A percentile compares a stretch with the other conserved stretches of the same genome.
Evolutionary conservation across 2,888 invertebrate genomes (phyloP).

Genomic region (Leptinotarsa juncta): DNA sequence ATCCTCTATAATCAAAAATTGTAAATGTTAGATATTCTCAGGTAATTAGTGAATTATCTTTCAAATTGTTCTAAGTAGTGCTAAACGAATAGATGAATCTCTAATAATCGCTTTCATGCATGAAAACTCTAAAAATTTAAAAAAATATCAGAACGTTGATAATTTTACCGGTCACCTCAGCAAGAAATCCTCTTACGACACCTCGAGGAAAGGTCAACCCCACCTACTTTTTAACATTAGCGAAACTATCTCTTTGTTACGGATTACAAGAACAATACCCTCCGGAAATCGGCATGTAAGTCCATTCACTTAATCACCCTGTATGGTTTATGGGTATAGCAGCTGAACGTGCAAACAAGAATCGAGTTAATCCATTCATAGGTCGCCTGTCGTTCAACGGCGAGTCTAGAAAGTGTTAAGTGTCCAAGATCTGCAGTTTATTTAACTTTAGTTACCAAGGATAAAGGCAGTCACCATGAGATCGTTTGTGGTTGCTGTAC

Average conservation of each 20-base stretch:
- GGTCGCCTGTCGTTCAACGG: slow-evolving; percentile 32
- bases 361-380: slow-evolving; percentile 38
- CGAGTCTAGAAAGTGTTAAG: slow-evolving; percentile 59
- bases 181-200: slow-evolving; percentile 1
- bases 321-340: slow-evolving; percentile 21
- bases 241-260: slow-evolving; percentile 19
- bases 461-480: slow-evolving; percentile 61
- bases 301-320: slow-evolving; percentile 16
- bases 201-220: slow-evolving; percentile 18
- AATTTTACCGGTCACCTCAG: neutral
- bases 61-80: no score
- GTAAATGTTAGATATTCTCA: no score
- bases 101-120: no score
- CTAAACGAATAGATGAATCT: no score
- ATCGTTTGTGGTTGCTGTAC: slow-evolving; percentile 57
- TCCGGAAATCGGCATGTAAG: neutral
- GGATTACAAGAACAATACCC: slow-evolving; percentile 5
- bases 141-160: neutral
- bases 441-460: slow-evolving; percentile 59
- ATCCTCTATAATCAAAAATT: no score
- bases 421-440: slow-evolving; percentile 43
- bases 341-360: slow-evolving; percentile 28
- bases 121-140: neutral
- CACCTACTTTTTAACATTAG: slow-evolving; percentile 16
- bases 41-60: no score